Base-by-base conservation (phyloP, 2,113 vertebrate species). In the Oncorhynchus mykiss region DNA sequence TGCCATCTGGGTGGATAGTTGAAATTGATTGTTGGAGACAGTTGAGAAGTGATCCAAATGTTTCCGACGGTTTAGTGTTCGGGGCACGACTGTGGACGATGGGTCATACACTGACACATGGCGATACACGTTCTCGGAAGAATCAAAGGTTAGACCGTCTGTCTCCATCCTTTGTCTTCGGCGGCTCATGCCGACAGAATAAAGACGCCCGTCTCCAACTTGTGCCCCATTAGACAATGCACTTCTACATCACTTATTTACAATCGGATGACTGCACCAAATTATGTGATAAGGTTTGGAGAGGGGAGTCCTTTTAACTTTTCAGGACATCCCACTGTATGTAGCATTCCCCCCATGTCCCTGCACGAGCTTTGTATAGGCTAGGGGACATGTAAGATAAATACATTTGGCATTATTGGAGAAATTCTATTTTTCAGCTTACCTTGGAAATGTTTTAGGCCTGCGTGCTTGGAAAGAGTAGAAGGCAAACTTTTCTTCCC, bases 101-200 rank as follows among this genome's bases (percentile, higher is more conserved):
- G 88, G 77, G 88, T 86, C 85, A 84, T 89, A 81, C 86, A 83
- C 83, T 62, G 85, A 86, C 71, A 83, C 84, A 77, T 89, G 89
- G 82, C 81, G 86, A 88, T 87, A 79, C 86, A 82, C 81, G 16
- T 89, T 89, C 84, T 90, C 85, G 79, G 87, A 90, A 88, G 88
- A 91, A 93, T 93, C 91, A 94, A 92, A 93, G 92, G 88, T 93
- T 91, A 93, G 93, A 92, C 92, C 89, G 84, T 81, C 88, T 91
- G 93, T 92, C 93, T 92, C 91, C 90, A 87, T 88, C 90, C 85
- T 90, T 91, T 93, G 93, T 94, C 90, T 90, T 85, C 78, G 14
- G 67, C 68, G 79, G 82, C 89, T 92, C 88, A 88, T 82, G 90
- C 82, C 86, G 83, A 86, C 85, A 89, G 84, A 88, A 89, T 86